Evolutionary conservation across 2,888 invertebrate genomes (phyloP), one percentile per base, ranked within the genome.

Genomic region (Drosophila meridiana): DNA sequence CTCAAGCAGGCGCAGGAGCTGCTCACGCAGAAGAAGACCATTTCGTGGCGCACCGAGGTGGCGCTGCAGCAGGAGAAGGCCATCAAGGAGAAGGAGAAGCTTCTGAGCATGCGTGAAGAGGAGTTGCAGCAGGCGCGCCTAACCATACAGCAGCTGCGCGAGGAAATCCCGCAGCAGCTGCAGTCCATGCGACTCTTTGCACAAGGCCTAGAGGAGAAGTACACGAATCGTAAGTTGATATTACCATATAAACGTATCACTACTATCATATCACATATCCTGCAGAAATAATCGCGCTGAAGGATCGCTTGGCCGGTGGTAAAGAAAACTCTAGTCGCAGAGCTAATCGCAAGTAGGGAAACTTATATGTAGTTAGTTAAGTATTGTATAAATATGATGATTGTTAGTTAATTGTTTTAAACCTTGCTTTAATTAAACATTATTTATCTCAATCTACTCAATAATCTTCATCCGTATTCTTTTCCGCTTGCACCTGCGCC

Each of bases 1-100:
- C 61, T 90, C 6, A 93, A 93, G 64, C 93, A 93, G 66, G 76
- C 81, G 13, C 90, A 91, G 30, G 92, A 93, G 36, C 67, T 93
- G 28, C 61, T 87, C 0, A 89, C 83, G 60, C 76, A 92, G 4
- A 91, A 91, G 45, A 92, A 92, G 32, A 91, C 91, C 0, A 87
- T 93, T 28, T 78, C 87, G 3, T 92, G 91, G 90, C 92, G 93
- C 9, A 93, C 93, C 0, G 92, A 93, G 63, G 91, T 93, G 5
- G 92, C 93, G 0, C 65, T 93, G 9, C 91, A 93, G 42, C 93
- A 93, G 60, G 93, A 93, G 36, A 88, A 89, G 36, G 90, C 88
- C 1, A 89, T 93, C 14, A 85, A 82, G 9, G 90, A 92, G 34
- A 92, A 92, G 55, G 92, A 93, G 3, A 76, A 85, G 14, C 68